Conservation (phyloP, 2,888 invertebrate genomes). For the Meliscaeva auricollis region DNA sequence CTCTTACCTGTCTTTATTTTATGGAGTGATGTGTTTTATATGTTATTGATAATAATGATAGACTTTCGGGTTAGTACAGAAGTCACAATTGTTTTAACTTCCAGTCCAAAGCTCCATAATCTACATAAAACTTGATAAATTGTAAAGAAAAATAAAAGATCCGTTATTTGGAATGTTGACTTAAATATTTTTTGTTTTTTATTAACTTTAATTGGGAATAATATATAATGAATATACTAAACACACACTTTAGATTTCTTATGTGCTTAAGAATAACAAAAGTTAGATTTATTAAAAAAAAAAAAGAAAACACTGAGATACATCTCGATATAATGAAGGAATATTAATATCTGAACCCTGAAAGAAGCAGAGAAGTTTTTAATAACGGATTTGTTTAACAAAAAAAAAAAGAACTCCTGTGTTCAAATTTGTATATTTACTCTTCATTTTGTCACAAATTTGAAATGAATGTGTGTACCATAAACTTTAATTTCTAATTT, state of each 20-base stretch:
- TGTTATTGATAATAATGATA: too few relatives aligned
- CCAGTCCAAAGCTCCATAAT: too few relatives aligned
- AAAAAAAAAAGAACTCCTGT: not conserved
- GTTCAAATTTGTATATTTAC: conserved; percentile 13
- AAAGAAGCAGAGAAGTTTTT: not conserved
- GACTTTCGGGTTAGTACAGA: too few relatives aligned
- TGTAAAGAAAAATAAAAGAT: not conserved
- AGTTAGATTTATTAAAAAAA: conserved; percentile 21
- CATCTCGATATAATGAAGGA: not conserved
- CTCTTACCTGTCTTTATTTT: too few relatives aligned
- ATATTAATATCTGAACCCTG: conserved; percentile 9
- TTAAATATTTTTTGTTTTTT: conserved; percentile 37
- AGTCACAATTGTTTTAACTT: too few relatives aligned
- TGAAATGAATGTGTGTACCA: conserved; percentile 13
- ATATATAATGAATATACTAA: conserved; percentile 45
- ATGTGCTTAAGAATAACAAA: conserved; percentile 51
- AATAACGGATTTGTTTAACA: not conserved
- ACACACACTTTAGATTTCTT: conserved; percentile 22
- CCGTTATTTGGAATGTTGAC: conserved; percentile 52
- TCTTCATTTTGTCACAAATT: conserved; percentile 8
- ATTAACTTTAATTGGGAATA: conserved; percentile 50
- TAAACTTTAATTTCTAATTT: conserved; percentile 41
- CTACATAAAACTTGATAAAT: not conserved
- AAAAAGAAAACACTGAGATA: conserved; percentile 13
- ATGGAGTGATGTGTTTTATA: too few relatives aligned